These are phyloP conservation scores for Phasianus colchicus DNA, from an alignment of 2,113 vertebrate genomes.

Conservation along the genomic window DNA sequence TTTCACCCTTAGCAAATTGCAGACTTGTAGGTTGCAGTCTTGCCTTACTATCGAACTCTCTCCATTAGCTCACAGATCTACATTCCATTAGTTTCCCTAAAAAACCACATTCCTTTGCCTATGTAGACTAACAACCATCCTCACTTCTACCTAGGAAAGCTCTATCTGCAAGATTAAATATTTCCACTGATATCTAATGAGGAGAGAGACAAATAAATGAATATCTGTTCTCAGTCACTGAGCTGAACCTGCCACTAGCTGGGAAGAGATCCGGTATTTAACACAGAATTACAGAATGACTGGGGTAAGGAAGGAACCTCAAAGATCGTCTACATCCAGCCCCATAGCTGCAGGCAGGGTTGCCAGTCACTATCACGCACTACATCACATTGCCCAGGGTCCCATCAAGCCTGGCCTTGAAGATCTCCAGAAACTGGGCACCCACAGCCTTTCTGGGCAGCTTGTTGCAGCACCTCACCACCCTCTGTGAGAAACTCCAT, in stretches of 20 bases:
- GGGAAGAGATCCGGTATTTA: background rate
- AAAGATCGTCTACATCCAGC: no score
- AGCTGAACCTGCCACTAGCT: background rate
- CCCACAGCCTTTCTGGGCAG: no score
- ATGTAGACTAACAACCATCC: background rate
- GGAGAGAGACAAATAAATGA: background rate
- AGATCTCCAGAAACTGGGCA: no score
- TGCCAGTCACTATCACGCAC: no score
- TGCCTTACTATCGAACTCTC: background rate
- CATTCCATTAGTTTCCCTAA: background rate
- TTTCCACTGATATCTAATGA: background rate
- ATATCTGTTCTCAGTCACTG: background rate
- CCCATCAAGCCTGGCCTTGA: no score
- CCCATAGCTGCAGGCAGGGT: no score
- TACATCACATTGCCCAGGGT: no score
- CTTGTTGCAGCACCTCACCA: no score
- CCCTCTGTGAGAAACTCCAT: background rate
- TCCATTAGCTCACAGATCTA: background rate
- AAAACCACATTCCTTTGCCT: background rate
- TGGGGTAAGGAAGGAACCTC: no score
- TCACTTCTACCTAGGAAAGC: background rate
- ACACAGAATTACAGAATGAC: no score
- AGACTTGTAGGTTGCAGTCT: background rate
- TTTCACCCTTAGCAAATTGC: background rate
- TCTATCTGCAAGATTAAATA: background rate